A percentile compares a stretch with the other conserved stretches of the same genome.
phyloP scores from a whole-genome alignment of 2,888 invertebrate genomes.

The Folsomia candida region DNA sequence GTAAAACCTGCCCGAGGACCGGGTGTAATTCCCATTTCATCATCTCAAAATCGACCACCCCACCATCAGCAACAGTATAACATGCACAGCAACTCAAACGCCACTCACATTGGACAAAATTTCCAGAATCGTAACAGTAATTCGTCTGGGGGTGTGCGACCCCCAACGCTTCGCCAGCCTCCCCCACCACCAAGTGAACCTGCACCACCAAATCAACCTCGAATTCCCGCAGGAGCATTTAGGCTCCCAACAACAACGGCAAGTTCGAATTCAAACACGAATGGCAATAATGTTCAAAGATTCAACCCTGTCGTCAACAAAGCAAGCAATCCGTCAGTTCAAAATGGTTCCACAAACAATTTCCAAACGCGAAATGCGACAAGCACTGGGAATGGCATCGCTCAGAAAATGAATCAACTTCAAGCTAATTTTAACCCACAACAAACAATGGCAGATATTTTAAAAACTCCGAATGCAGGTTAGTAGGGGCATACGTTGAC shows the following conservation, averaged over 20 bases:
- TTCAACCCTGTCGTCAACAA: background rate
- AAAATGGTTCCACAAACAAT: background rate
- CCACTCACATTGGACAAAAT: background rate
- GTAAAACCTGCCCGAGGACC: background rate
- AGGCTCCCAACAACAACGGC: slow-evolving; percentile 48
- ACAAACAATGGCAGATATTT: slow-evolving; percentile 25
- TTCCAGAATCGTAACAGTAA: background rate
- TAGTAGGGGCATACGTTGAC: too few relatives aligned
- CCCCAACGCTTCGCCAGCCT: background rate
- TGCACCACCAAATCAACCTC: slow-evolving; percentile 56
- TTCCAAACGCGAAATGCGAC: background rate
- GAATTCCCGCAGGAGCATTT: slow-evolving; percentile 53
- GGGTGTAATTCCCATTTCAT: background rate
- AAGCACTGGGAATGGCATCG: background rate
- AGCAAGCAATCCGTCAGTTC: slow-evolving; percentile 23
- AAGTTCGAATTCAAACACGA: background rate
- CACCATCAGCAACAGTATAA: background rate
- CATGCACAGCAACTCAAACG: background rate
- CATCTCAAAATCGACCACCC: background rate
- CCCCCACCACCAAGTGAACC: slow-evolving; percentile 58
- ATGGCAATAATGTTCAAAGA: background rate
- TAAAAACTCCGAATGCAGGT: slow-evolving; percentile 19
- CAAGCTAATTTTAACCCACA: background rate
- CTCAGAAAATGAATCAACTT: slow-evolving; percentile 7
- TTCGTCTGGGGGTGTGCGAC: background rate